Evolutionary conservation across 2,113 vertebrate species (phyloP).

Genomic region (Eurypyga helias): DNA sequence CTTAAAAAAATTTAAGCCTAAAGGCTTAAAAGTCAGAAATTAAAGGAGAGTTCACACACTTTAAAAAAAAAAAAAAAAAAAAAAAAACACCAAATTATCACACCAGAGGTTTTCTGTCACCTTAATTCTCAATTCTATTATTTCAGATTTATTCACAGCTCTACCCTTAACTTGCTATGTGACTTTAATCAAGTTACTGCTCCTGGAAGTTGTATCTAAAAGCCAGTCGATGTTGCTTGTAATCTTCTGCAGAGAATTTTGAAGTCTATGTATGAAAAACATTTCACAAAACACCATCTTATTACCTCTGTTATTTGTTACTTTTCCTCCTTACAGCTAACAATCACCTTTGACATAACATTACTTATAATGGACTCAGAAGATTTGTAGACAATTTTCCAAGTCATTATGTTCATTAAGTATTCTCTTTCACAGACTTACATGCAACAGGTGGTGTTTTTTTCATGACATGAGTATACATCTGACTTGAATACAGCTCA

Average conservation of each 20-base stretch:
- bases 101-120: neutral
- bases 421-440: neutral
- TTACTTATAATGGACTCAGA: neutral
- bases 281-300: neutral
- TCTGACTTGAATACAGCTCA: neutral
- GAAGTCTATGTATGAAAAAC: neutral
- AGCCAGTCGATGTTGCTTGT: neutral
- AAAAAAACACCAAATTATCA: neutral
- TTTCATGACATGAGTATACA: neutral
- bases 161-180: neutral
- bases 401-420: slow-evolving; percentile 3
- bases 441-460: neutral
- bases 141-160: neutral
- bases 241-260: neutral
- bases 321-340: neutral
- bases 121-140: neutral
- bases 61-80: too few species aligned
- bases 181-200: neutral
- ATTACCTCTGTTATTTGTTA: neutral
- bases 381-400: slow-evolving; percentile 10
- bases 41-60: neutral
- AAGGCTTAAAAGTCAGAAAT: neutral
- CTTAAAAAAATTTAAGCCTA: neutral
- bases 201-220: neutral
- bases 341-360: neutral